Percentiles rank a stretch among this genome's conserved stretches.
These are phyloP conservation scores for Oryzaephilus surinamensis DNA, from an alignment of 1,140 invertebrate species.

Conservation along the genomic window DNA sequence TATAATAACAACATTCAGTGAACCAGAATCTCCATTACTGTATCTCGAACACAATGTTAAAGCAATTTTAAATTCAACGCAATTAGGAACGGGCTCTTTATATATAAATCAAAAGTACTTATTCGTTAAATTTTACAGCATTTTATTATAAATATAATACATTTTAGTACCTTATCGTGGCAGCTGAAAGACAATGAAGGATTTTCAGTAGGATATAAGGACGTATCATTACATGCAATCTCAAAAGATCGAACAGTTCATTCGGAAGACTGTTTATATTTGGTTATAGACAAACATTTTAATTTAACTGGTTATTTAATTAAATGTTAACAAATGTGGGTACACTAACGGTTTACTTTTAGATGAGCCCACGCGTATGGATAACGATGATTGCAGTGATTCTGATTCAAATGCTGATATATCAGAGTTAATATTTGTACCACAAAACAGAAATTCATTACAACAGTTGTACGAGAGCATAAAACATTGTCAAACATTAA, in stretches of 20 bases:
- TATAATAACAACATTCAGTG: constrained; percentile 3
- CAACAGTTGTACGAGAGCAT: constrained; percentile 58
- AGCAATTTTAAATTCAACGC: too few species aligned
- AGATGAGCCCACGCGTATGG: constrained; percentile 7
- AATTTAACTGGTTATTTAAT: constrained; percentile 41
- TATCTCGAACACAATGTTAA: too few species aligned
- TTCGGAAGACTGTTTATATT: constrained; percentile 58
- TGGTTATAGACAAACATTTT: constrained; percentile 55
- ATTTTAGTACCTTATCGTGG: constrained; percentile 53
- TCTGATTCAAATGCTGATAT: constrained; percentile 39
- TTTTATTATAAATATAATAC: too few species aligned
- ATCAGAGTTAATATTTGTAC: constrained; percentile 59
- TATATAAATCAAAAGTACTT: too few species aligned
- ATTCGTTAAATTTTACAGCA: too few species aligned
- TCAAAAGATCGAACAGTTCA: constrained; percentile 54
- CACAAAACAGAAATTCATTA: constrained; percentile 45
- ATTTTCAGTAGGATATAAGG: constrained; percentile 60
- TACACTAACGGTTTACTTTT: constrained; percentile 6
- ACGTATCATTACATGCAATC: constrained; percentile 64
- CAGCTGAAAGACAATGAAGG: constrained; percentile 45
- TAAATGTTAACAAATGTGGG: constrained; percentile 6
- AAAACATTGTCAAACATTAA: constrained; percentile 48
- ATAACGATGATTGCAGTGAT: constrained; percentile 42
- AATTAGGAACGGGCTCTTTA: too few species aligned
- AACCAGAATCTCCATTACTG: too few species aligned